Percentiles rank a stretch among this genome's conserved stretches.
These are phyloP conservation scores for Platyura marginata DNA, from an alignment of 1,140 invertebrate genomes.

Conservation along the genomic window DNA sequence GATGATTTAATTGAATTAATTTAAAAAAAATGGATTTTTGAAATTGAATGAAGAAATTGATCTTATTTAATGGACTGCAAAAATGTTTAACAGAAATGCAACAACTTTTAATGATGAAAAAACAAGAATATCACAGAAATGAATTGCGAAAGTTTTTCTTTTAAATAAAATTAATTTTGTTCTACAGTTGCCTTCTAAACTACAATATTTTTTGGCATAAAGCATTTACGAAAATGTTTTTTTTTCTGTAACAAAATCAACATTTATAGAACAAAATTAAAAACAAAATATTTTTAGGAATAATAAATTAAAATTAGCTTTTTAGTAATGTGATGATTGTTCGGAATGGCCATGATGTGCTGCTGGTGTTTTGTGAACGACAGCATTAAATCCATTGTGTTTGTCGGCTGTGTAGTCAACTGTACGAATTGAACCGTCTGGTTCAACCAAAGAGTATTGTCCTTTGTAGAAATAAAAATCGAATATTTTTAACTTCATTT, in stretches of 20 bases:
- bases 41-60: too few species aligned
- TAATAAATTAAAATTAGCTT: neutral
- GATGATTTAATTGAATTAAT: too few species aligned
- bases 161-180: too few species aligned
- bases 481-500: neutral
- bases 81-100: too few species aligned
- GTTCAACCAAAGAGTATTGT: conserved; percentile 30
- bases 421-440: conserved; percentile 32
- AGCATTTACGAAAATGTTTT: neutral
- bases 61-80: too few species aligned
- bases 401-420: conserved; percentile 31
- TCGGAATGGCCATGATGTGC: conserved; percentile 15
- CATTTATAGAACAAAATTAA: too few species aligned
- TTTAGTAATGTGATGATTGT: neutral
- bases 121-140: too few species aligned
- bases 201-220: too few species aligned
- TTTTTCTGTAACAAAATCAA: neutral
- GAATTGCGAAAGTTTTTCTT: too few species aligned
- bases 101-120: too few species aligned
- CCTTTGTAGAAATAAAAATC: conserved; percentile 5
- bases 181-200: too few species aligned
- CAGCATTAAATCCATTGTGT: conserved; percentile 35
- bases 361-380: conserved; percentile 40
- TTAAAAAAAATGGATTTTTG: too few species aligned
- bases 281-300: neutral